Percentiles rank a stretch among this genome's conserved stretches.
These are phyloP conservation scores for Tadarida brasiliensis DNA, from an alignment of 2,797 vertebrate species.

Conservation along the genomic window DNA sequence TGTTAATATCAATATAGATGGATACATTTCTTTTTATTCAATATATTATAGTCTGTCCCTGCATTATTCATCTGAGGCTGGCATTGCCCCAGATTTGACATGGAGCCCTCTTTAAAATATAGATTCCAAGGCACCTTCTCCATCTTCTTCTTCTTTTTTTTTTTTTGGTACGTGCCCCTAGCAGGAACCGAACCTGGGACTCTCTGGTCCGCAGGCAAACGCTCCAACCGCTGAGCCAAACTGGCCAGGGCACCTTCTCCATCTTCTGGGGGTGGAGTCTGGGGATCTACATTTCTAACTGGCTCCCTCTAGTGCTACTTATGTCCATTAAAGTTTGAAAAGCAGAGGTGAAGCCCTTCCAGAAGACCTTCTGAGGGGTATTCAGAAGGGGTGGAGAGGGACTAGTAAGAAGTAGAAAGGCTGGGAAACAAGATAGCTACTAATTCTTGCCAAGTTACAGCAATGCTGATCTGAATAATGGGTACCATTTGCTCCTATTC, in stretches of 20 bases:
- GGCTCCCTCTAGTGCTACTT: conserved; percentile 50
- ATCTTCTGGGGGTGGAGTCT: not conserved
- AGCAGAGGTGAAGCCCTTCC: not conserved
- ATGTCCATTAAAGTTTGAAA: not conserved
- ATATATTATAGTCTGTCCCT: not conserved
- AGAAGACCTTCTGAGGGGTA: not conserved
- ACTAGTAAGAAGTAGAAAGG: not conserved
- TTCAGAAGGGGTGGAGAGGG: not conserved
- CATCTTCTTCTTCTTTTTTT: too few species aligned
- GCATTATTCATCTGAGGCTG: not conserved
- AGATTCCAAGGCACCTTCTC: not conserved
- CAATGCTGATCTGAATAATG: not conserved
- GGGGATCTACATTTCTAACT: conserved; percentile 7
- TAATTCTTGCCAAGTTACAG: not conserved
- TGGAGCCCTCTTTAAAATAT: not conserved
- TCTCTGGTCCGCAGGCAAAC: too few species aligned
- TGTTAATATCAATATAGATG: not conserved
- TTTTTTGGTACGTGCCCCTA: too few species aligned
- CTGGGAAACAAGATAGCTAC: not conserved
- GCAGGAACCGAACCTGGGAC: too few species aligned
- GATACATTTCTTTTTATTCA: conserved; percentile 24
- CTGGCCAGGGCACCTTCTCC: not conserved
- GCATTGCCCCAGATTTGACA: not conserved
- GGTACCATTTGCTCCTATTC: not conserved
- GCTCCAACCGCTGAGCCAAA: too few species aligned